Conservation (phyloP, 64 coral and sea anemone genomes). For the Dendronephthya gigantea region DNA sequence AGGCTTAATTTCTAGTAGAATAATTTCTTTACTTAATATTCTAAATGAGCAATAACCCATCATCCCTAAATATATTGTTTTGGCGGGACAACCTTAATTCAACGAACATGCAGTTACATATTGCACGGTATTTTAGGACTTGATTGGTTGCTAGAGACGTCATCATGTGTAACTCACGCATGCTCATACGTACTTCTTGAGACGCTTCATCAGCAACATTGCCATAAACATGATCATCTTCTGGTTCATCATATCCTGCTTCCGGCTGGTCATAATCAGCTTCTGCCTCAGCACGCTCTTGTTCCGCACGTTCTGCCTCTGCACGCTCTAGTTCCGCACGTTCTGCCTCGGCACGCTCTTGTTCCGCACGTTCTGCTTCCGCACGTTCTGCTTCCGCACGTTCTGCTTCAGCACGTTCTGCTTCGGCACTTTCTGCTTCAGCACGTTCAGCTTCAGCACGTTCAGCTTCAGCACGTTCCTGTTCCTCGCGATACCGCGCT, state of each 20-base stretch:
- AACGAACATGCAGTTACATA: too few species aligned
- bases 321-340: neutral
- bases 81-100: too few species aligned
- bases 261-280: neutral
- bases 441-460: neutral
- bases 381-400: neutral
- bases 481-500: neutral
- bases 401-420: neutral
- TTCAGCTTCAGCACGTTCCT: neutral
- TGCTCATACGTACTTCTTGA: neutral
- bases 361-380: neutral
- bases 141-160: too few species aligned
- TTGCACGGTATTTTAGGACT: too few species aligned
- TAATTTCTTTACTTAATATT: too few species aligned
- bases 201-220: neutral
- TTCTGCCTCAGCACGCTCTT: neutral
- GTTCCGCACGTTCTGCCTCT: neutral
- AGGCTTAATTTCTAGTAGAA: too few species aligned
- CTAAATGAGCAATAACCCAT: too few species aligned
- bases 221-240: slow-evolving; percentile 13
- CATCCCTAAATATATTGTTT: too few species aligned
- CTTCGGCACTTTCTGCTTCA: neutral
- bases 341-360: neutral
- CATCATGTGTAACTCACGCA: too few species aligned
- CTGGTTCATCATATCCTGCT: neutral